A percentile compares a stretch with the other conserved stretches of the same genome.
These are phyloP conservation scores for Rana temporaria DNA, from an alignment of 2,113 vertebrate species.

Conservation along the genomic window DNA sequence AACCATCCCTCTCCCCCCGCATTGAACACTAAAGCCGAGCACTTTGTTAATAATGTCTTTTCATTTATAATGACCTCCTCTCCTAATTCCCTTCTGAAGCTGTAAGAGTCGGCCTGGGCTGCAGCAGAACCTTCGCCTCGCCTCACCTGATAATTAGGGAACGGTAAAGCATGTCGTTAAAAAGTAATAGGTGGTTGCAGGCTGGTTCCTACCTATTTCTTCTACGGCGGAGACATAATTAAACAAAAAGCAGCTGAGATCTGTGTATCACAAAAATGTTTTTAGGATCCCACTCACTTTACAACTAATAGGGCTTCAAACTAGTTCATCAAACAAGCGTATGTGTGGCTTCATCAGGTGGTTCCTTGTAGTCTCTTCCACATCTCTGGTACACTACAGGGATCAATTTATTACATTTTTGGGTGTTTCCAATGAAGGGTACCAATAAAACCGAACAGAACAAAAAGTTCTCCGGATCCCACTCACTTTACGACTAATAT, in stretches of 20 bases:
- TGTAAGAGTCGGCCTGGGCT: slow-evolving; percentile 18
- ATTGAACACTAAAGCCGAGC: not conserved
- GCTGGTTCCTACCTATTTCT: not conserved
- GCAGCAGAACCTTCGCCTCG: slow-evolving; percentile 43
- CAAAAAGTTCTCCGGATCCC: no score
- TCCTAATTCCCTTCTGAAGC: slow-evolving; percentile 62
- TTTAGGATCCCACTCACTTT: no score
- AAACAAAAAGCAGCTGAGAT: not conserved
- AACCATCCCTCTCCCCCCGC: slow-evolving; percentile 32
- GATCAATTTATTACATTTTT: no score
- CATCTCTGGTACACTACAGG: no score
- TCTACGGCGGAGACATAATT: not conserved
- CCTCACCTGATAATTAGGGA: slow-evolving; percentile 72
- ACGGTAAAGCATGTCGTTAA: slow-evolving; percentile 73
- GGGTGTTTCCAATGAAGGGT: no score
- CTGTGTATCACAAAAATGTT: not conserved
- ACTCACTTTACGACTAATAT: no score
- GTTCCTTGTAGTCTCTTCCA: no score
- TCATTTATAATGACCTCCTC: slow-evolving; percentile 62
- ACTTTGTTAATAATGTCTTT: slow-evolving; percentile 25
- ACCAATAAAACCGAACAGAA: no score
- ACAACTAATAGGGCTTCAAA: no score
- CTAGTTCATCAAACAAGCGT: no score
- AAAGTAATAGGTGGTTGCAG: slow-evolving; percentile 67
- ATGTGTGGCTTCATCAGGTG: no score